A percentile compares a stretch with the other conserved stretches of the same genome.
phyloP scores from a whole-genome alignment of 2,888 invertebrate species.

The Halocaridina rubra region DNA sequence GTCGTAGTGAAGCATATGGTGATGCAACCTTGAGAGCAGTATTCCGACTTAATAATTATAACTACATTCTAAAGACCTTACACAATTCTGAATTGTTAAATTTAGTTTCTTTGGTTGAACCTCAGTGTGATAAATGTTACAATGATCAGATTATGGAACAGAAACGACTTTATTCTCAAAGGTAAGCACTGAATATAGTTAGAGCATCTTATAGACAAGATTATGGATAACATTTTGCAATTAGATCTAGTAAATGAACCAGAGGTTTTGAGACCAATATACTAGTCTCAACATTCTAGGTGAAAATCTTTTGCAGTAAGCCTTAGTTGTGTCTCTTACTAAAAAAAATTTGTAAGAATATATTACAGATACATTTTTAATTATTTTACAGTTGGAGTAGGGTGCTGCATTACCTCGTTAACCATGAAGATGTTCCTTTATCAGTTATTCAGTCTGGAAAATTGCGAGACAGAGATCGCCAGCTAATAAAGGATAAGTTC shows the following conservation, averaged over 20 bases:
- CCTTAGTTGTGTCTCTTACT: too few species aligned
- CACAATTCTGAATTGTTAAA: constrained; percentile 87
- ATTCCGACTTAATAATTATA: constrained; percentile 93
- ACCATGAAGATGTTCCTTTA: constrained; percentile 77
- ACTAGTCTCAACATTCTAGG: too few species aligned
- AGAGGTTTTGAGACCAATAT: too few species aligned
- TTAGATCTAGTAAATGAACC: too few species aligned
- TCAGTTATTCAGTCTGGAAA: constrained; percentile 74
- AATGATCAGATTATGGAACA: constrained; percentile 87
- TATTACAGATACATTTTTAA: too few species aligned
- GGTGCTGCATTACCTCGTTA: constrained; percentile 79
- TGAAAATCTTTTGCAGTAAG: too few species aligned
- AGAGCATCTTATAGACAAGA: too few species aligned
- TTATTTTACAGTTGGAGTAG: constrained; percentile 82
- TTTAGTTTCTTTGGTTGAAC: constrained; percentile 73
- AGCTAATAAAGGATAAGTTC: constrained; percentile 88
- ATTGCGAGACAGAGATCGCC: constrained; percentile 86
- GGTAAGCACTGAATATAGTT: too few species aligned
- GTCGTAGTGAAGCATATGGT: constrained; percentile 90
- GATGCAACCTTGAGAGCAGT: constrained; percentile 83
- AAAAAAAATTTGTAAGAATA: too few species aligned
- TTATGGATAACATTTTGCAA: too few species aligned
- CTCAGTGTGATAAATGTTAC: constrained; percentile 75
- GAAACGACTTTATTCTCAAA: constrained; percentile 77
- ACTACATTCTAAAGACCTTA: constrained; percentile 92